Base-by-base conservation (phyloP, 2,797 vertebrate species). In the Phataginus tricuspis region DNA sequence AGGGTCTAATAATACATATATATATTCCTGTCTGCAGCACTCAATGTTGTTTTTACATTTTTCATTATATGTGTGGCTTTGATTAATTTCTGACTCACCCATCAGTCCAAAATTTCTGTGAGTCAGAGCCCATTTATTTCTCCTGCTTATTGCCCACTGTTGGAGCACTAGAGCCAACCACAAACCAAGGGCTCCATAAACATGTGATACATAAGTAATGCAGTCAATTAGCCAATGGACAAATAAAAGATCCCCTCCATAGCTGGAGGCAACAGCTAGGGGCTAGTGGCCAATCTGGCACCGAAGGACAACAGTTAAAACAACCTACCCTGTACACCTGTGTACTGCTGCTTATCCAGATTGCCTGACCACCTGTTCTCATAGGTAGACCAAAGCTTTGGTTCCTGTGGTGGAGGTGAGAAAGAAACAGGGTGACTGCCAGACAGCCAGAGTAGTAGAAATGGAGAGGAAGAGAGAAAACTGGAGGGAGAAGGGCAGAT, bases 291-390 rank as follows among this genome's bases (percentile, higher is more conserved):
- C 79, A 78, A 83, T 59, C 59, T 90, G 84, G 64, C 75, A 53
- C 42, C 12, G 0, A 66, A 72, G 49, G 72, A 78, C 42, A n/a
- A 45, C 79, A 86, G 64, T 85, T 59, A 45, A 92, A 45, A 82
- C 49, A 29, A 86, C 61, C 15, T 55, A 64, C 55, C 55, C 19
- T 31, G 27, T 83, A n/a, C 42, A 9, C 5, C n/a, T 84, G 71
- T 31, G 27, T 83, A n/a, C 42, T 12, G 10, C n/a, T 84, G 71
- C 66, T 91, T 51, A 15, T 49, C 18, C 4, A 63, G 27, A 37
- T 53, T 94, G 51, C 79, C 77, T 93, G 89, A 69, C 31, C 68
- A 34, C 74, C 42, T 63, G 66, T 74, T 86, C 71, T 93, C 34
- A 1, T 6, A 86, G 85, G 83, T 37, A 42, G 63, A 55, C 27